These are phyloP conservation scores for Omphaloscelis lunosa DNA, from an alignment of 2,888 invertebrate genomes.

Conservation along the genomic window DNA sequence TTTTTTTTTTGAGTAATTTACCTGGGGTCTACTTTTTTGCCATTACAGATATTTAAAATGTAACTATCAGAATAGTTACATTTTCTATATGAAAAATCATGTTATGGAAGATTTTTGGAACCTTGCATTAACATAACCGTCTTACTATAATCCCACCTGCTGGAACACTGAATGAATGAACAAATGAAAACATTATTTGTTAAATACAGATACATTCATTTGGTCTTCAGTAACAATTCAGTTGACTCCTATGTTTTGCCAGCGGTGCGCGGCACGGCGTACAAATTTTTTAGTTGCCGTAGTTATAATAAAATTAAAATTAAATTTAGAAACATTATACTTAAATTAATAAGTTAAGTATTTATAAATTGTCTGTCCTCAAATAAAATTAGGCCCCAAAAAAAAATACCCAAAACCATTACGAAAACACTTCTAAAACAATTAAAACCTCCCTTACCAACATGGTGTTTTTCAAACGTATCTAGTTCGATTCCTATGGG, in stretches of 20 bases:
- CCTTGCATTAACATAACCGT: not conserved
- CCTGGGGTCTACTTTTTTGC: not conserved
- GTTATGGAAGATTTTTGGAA: not conserved
- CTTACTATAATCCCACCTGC: not conserved
- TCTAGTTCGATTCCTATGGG: slow-evolving; percentile 54
- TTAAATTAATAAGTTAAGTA: not conserved
- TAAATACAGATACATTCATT: not conserved
- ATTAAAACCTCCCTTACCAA: slow-evolving; percentile 9
- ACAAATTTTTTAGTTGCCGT: not conserved
- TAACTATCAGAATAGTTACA: too few relatives aligned
- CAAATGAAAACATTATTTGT: not conserved
- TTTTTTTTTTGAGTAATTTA: slow-evolving; percentile 25
- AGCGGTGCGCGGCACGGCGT: not conserved
- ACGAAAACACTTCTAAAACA: not conserved
- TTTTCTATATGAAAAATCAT: too few relatives aligned
- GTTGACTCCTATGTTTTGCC: not conserved
- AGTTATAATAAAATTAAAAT: not conserved
- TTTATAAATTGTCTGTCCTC: not conserved
- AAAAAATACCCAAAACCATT: not conserved
- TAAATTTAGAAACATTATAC: not conserved
- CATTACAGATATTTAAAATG: not conserved
- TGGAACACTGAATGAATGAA: not conserved
- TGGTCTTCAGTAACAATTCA: not conserved
- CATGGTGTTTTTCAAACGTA: slow-evolving; percentile 29
- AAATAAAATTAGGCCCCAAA: not conserved